Percentiles rank a stretch among this genome's conserved stretches.
phyloP scores from a whole-genome alignment of 35 echinoderm and acorn worm genomes.

The Eucidaris tribuloides region DNA sequence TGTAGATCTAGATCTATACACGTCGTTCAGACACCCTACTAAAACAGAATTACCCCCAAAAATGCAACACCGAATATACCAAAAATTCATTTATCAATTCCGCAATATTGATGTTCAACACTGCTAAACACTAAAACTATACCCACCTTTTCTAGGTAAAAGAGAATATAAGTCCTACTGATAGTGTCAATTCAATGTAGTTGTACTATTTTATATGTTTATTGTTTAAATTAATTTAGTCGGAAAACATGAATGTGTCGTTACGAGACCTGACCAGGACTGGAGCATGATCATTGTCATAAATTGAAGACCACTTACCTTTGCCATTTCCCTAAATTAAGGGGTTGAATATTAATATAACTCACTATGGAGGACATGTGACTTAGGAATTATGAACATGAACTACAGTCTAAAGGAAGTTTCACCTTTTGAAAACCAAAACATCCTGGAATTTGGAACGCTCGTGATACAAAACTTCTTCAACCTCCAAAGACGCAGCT shows the following conservation, averaged over 20 bases:
- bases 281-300: background rate
- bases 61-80: too few species aligned
- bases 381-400: background rate
- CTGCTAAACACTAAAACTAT: too few species aligned
- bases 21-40: too few species aligned
- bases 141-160: too few species aligned
- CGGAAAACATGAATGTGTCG: background rate
- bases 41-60: too few species aligned
- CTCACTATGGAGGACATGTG: background rate
- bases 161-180: too few species aligned
- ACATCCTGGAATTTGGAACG: constrained; percentile 94
- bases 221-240: too few species aligned
- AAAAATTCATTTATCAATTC: too few species aligned
- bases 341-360: background rate
- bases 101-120: too few species aligned
- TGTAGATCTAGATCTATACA: too few species aligned
- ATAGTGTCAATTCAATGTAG: too few species aligned
- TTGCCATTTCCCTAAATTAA: background rate
- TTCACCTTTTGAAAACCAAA: constrained; percentile 92
- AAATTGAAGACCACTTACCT: background rate
- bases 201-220: too few species aligned
- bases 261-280: background rate
- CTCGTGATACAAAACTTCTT: constrained; percentile 82
- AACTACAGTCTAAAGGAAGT: background rate
- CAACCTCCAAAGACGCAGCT: constrained; percentile 81